These are phyloP conservation scores for Ahaetulla prasina DNA, from an alignment of 2,113 vertebrate species.

Conservation along the genomic window DNA sequence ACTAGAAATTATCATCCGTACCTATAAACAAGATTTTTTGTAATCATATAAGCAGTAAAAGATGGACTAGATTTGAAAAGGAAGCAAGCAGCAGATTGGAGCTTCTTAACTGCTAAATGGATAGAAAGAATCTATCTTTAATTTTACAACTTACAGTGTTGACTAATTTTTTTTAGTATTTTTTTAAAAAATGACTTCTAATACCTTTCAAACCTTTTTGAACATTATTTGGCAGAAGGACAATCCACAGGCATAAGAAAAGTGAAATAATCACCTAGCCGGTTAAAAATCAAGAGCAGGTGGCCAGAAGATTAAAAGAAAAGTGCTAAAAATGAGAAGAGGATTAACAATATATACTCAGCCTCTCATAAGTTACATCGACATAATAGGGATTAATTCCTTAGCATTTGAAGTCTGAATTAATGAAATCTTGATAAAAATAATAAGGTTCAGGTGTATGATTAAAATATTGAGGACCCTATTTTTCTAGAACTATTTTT, in stretches of 20 bases:
- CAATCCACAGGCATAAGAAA: not conserved
- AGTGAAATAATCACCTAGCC: not conserved
- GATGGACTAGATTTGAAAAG: constrained; percentile 23
- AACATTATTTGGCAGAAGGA: not conserved
- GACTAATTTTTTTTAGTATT: not conserved
- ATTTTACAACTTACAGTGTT: not conserved
- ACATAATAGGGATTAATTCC: not conserved
- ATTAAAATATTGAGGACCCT: not conserved
- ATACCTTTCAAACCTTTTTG: not conserved
- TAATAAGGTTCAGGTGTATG: not conserved
- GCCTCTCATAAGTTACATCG: not conserved
- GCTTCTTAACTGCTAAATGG: not conserved
- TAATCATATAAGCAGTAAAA: not conserved
- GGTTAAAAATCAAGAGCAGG: not conserved
- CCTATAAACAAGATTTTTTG: not conserved
- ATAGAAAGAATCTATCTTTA: not conserved
- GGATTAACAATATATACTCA: not conserved
- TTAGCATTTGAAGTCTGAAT: not conserved
- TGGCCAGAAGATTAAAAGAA: not conserved
- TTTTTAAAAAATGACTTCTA: not conserved
- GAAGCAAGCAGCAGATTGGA: not conserved
- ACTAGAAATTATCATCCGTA: not conserved
- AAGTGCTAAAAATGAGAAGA: not conserved
- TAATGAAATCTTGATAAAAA: not conserved
- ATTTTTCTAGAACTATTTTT: not conserved